Conservation (phyloP, 2,113 vertebrate species). For the Lontra canadensis region DNA sequence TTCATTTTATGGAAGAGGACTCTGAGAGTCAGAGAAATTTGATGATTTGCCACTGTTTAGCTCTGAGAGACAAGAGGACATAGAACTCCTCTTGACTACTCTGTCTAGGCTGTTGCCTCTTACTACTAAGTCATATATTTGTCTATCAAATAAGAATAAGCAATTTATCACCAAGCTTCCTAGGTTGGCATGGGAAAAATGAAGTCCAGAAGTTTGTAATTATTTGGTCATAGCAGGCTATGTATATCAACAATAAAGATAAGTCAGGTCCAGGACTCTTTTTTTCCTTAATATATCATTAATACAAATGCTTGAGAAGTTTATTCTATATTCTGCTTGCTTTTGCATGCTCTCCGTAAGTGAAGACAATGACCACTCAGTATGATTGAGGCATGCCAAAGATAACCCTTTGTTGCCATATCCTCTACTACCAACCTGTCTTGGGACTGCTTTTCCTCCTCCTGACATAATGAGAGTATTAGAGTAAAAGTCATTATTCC, state of each 20-base stretch:
- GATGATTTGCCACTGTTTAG: background rate
- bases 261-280: background rate
- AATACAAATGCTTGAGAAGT: constrained; percentile 20
- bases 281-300: constrained; percentile 4
- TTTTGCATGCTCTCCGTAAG: background rate
- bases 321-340: background rate
- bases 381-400: background rate
- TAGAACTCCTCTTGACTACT: background rate
- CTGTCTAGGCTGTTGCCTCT: background rate
- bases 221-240: background rate
- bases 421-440: background rate
- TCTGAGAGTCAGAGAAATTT: background rate
- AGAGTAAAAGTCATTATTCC: background rate
- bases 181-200: background rate
- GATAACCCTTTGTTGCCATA: background rate
- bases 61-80: background rate
- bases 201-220: background rate
- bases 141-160: background rate
- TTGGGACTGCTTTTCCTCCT: background rate
- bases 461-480: background rate
- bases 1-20: background rate
- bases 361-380: background rate
- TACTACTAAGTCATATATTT: background rate
- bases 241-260: background rate
- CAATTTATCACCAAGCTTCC: background rate